Evolutionary conservation across 2,797 vertebrate genomes (phyloP), one percentile per base, ranked within the genome.

Genomic region (Moxostoma hubbsi): DNA sequence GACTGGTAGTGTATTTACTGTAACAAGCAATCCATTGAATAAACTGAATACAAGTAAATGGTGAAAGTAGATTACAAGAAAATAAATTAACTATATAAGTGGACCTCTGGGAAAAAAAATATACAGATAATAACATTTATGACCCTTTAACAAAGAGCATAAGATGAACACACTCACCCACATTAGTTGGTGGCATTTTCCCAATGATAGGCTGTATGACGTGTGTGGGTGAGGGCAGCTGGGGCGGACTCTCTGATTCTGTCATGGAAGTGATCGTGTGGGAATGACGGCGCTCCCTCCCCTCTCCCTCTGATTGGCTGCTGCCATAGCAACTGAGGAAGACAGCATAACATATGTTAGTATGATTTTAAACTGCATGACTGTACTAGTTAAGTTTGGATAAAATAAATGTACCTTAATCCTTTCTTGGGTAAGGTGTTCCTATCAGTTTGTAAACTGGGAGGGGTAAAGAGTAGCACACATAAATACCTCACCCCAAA

Each of bases 371-470:
- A 43, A 5, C 47, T 24, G 16, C 15, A 49, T 6, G 45, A 51
- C 6, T n/a, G 13, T 61, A 71, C 24, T 68, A 49, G 62, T 9
- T 75, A 55, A 11, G 9, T 65, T 47, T 50, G 67, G n/a, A 58
- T 47, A 8, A 54, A 80, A 47, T 49, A 66, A 63, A 10, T 92
- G 86, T 95, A 98, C 97, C 97, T 96, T 86, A 99, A 88, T 82
- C 96, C 96, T 90, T 99, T 98, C 93, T 98, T 98, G 62, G 98
- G 97, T 83, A 98, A 92, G 0, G 96, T 98, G 85, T 98, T 99
- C 86, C 96, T 94, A 92, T 98, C 97, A 0, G 95, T 93, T 85
- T 94, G 96, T 89, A 93, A 89, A 88, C 97, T 98, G 90, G 53
- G 16, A 69, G 61, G 77, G 73, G 67, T 45, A 81, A 75, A 82